These are phyloP conservation scores for Halisarca cf. caerulea DNA, from an alignment of 37 sponge, comb jelly and placozoan species.

Conservation along the genomic window DNA sequence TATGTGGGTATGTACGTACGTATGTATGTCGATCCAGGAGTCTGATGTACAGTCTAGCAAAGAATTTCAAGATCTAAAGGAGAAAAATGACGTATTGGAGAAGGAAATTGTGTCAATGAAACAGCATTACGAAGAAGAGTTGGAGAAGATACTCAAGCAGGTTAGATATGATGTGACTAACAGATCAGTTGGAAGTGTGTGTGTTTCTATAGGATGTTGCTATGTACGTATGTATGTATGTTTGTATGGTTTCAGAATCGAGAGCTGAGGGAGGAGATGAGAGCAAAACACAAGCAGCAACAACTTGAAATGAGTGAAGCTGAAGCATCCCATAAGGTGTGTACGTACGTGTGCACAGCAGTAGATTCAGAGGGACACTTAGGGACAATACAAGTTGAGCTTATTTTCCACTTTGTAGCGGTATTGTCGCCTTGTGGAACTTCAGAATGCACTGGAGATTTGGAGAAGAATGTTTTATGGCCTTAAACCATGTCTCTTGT, in stretches of 20 bases:
- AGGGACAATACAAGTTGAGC: no score
- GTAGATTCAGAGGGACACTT: no score
- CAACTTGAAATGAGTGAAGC: conserved; percentile 21
- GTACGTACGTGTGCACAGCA: no score
- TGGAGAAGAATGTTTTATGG: no score
- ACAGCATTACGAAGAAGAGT: conserved; percentile 38
- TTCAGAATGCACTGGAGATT: no score
- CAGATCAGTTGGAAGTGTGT: neutral
- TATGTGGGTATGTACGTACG: no score
- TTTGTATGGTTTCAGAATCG: neutral
- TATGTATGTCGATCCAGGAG: no score
- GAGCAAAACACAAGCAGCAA: conserved; percentile 37
- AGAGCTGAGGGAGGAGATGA: conserved; percentile 49
- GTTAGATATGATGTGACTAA: neutral
- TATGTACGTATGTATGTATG: no score
- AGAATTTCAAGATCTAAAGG: neutral
- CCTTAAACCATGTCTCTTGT: no score
- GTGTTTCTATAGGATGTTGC: neutral
- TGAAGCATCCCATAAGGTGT: conserved; percentile 47
- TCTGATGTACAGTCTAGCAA: neutral
- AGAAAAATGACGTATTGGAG: neutral
- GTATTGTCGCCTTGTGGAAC: no score
- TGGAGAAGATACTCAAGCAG: conserved; percentile 29
- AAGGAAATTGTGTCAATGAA: neutral
- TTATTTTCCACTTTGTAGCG: no score